Evolutionary conservation across 2,888 invertebrate genomes (phyloP).

Genomic region (Steinernema carpocapsae): DNA sequence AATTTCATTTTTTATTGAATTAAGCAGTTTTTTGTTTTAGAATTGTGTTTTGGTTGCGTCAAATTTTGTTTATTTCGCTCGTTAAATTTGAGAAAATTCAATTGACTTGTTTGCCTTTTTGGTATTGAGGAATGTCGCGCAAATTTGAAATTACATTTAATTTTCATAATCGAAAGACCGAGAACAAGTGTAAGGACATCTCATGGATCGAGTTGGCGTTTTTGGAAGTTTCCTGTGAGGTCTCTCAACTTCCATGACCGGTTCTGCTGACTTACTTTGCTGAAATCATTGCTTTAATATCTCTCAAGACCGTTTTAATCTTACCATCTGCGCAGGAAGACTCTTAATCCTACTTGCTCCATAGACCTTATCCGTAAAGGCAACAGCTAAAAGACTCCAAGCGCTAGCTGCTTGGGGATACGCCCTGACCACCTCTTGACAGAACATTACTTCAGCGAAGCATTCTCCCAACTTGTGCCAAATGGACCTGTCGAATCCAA

Average conservation of each 20-base stretch:
- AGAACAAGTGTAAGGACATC: background rate
- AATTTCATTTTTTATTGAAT: too few species aligned
- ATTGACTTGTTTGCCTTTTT: too few species aligned
- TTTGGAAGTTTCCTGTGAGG: background rate
- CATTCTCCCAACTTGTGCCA: conserved; percentile 60
- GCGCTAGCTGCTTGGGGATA: conserved; percentile 63
- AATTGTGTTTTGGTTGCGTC: too few species aligned
- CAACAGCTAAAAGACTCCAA: conserved; percentile 58
- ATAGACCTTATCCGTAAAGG: conserved; percentile 55
- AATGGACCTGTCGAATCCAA: conserved; percentile 58
- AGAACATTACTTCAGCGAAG: conserved; percentile 64
- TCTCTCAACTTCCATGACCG: background rate
- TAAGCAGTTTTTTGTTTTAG: too few species aligned
- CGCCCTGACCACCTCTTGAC: conserved; percentile 62
- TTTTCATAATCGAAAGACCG: background rate
- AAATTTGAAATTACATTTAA: too few species aligned
- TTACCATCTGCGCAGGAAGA: too few species aligned
- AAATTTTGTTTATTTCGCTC: too few species aligned
- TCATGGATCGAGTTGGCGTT: background rate
- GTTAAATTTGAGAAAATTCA: too few species aligned
- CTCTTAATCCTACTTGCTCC: conserved; percentile 36
- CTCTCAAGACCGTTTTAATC: too few species aligned
- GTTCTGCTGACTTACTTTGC: too few species aligned
- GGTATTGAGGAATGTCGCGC: too few species aligned
- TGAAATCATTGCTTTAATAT: too few species aligned